A percentile compares a stretch with the other conserved stretches of the same genome.
These are phyloP conservation scores for Salpingus planirostris DNA, from an alignment of 2,888 invertebrate species.

Conservation along the genomic window DNA sequence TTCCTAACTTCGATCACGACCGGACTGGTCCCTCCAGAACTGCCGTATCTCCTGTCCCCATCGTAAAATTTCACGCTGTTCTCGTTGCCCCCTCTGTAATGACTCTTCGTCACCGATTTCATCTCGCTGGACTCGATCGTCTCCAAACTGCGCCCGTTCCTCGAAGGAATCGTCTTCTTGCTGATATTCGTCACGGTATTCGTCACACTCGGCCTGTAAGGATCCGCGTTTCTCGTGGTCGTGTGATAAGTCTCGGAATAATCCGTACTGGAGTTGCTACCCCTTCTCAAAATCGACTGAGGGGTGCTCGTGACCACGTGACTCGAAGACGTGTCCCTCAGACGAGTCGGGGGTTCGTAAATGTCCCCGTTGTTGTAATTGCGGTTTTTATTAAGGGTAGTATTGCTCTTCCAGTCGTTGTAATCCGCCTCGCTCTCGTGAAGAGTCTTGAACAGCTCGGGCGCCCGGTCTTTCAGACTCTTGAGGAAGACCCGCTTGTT, in stretches of 20 bases:
- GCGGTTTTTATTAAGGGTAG: conserved; percentile 32
- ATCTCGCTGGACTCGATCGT: conserved; percentile 64
- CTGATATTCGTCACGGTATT: conserved; percentile 62
- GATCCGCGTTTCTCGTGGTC: conserved; percentile 58
- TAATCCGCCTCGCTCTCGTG: conserved; percentile 53
- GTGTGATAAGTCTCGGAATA: conserved; percentile 65
- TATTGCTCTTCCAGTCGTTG: conserved; percentile 20
- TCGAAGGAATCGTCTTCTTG: conserved; percentile 58
- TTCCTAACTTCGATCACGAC: conserved; percentile 55
- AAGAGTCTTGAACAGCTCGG: conserved; percentile 61
- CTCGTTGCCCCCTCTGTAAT: conserved; percentile 18
- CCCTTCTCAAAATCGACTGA: conserved; percentile 46
- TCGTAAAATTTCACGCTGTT: conserved; percentile 47
- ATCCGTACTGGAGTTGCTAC: conserved; percentile 60
- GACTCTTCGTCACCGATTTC: conserved; percentile 55
- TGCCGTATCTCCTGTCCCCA: conserved; percentile 39
- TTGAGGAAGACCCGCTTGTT: conserved; percentile 61
- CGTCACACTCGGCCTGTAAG: conserved; percentile 58
- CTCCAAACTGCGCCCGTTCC: conserved; percentile 55
- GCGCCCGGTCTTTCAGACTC: conserved; percentile 60
- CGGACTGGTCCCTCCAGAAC: conserved; percentile 43
- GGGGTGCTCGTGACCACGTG: conserved; percentile 15
- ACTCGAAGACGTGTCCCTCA: conserved; percentile 33
- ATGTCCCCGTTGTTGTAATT: conserved; percentile 32
- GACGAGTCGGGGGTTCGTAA: conserved; percentile 40